Base-by-base conservation (phyloP, 2,113 vertebrate genomes). In the Emydura subglobosa region DNA sequence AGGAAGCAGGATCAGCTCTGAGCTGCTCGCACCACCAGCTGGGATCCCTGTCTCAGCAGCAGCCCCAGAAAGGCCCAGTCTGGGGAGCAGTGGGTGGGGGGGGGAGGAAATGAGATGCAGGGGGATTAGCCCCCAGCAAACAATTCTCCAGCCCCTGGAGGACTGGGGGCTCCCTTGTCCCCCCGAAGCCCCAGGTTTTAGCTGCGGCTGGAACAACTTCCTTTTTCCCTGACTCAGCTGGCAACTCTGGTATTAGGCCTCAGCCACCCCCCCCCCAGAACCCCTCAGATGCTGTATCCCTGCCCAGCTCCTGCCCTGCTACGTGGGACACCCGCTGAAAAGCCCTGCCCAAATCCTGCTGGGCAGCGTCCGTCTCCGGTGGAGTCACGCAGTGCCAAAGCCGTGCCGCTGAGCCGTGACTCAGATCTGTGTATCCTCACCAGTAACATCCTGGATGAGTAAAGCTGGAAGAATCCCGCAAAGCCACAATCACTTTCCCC, bases 401-500 rank as follows among this genome's bases (percentile, higher is more conserved):
- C 55, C 8, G 55, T 24, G 22, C 2, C 31, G 3, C 19, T 74
- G 76, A 82, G 68, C 1, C 0, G 61, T 96, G 97, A 97, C 83
- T 96, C 96, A 97, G 87, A 49, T 22, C 42, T 24, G 42, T 5
- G 14, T 83, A 94, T 93, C 87, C 87, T 86, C 90, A 53, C 87
- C 49, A 1, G 88, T 79, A 90, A 86, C 93, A 7, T 88, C 93
- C 61, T 3, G 29, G 0, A 1, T 97, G 97, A 97, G 84, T 96
- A 95, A 96, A 81, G 79, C 55, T 0, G 0, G 22, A 96, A 50
- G 94, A 97, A 97, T 97, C 79, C 51, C 21, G 50, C 65, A 12
- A 29, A 29, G 34, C 54, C 14, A 27, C 82, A 31, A 16, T 29
- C n/a, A 8, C 82, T 92, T 86, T 94, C 44, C 65, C 72, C 39